Evolutionary conservation across 2,797 vertebrate genomes (phyloP), one percentile per base, ranked within the genome.

Genomic region (Sandelia bainsii): DNA sequence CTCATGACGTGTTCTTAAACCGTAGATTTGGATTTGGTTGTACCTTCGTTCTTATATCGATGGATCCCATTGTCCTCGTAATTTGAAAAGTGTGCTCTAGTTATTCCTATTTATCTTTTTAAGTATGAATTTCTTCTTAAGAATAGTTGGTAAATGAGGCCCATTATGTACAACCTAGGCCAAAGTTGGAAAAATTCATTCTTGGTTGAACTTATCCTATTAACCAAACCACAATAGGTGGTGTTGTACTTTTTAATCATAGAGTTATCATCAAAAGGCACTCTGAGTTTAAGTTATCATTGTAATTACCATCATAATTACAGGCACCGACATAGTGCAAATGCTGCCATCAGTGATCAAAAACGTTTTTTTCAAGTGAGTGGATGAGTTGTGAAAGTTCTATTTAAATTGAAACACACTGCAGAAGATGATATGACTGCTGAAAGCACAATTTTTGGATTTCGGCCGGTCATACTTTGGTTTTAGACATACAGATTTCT

Each of bases 231-330:
- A n/a, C 4, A 72, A 57, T 8, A 46, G 51, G 7, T 60, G 4
- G 4, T 54, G 37, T 34, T 39, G 72, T 1, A 13, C 5, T 29
- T 20, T 29, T 20, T 72, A 50, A 48, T 57, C 42, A 62, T 17
- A 27, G 0, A 42, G 27, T 72, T 12, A 32, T 12, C 20, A 45
- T 63, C 29, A 69, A 52, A 59, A 40, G n/a, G 37, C 5, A 37
- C 8, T 56, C 6, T 7, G 42, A 48, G 8, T 34, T 49, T 20
- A 50, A 69, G 53, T 44, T 25, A 2, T 12, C 1, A 22, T 50
- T 22, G 9, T 34, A 7, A 34, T 34, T 34, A 32, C 34, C 22
- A 65, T 42, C 16, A 42, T 71, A 62, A 78, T 73, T 40, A 65
- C 0, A 79, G 25, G 25, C 4, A 58, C 7, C 1, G 54, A 57